Evolutionary conservation across 1,140 invertebrate species (phyloP).

Genomic region (Geopemphigus sp.): DNA sequence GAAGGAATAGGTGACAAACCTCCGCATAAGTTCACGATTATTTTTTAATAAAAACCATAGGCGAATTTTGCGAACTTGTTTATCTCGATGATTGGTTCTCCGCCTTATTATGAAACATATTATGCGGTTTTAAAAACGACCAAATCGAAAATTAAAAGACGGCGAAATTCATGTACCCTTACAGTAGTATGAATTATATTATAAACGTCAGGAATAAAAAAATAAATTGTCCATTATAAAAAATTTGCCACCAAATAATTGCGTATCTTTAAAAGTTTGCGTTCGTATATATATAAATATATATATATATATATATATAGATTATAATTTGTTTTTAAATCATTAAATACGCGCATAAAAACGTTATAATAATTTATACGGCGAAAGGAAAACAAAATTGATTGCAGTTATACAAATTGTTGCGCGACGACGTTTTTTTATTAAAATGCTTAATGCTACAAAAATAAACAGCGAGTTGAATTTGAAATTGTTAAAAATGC

Average conservation of each 20-base stretch:
- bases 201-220: neutral
- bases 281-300: too few relatives aligned
- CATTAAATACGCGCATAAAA: neutral
- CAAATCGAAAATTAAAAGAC: neutral
- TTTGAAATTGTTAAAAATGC: neutral
- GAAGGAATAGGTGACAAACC: too few relatives aligned
- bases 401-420: neutral
- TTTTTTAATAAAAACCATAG: too few relatives aligned
- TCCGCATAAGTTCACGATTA: too few relatives aligned
- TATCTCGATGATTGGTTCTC: too few relatives aligned
- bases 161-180: neutral
- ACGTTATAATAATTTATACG: slow-evolving; percentile 1
- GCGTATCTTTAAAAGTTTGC: neutral
- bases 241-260: neutral
- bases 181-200: neutral
- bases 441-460: neutral
- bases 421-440: neutral
- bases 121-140: neutral
- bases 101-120: too few relatives aligned
- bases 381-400: neutral
- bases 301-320: too few relatives aligned
- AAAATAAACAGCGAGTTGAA: neutral
- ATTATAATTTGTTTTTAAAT: slow-evolving; percentile 3
- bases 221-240: neutral
- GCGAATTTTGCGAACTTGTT: too few relatives aligned